Evolutionary conservation across 2,888 invertebrate genomes (phyloP).

Genomic region (Lepidochitona cinerea): DNA sequence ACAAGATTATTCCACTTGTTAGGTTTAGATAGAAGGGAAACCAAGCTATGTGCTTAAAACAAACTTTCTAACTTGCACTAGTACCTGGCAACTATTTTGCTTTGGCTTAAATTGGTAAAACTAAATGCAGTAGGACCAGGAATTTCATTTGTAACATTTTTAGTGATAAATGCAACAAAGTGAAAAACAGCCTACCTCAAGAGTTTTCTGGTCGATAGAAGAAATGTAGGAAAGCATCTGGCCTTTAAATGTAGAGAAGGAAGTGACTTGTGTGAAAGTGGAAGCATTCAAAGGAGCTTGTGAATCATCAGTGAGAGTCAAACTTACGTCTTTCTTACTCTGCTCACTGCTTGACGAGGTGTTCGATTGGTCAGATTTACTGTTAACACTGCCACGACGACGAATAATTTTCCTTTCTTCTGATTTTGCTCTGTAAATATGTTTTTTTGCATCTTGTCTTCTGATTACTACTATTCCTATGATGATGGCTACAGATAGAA

Average conservation of each 20-base stretch:
- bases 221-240: not conserved
- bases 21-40: no score
- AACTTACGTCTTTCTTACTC: conserved; percentile 10
- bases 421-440: not conserved
- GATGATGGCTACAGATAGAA: not conserved
- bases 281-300: not conserved
- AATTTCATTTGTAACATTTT: no score
- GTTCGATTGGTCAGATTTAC: not conserved
- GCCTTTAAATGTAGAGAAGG: conserved; percentile 6
- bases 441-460: not conserved
- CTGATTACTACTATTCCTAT: not conserved
- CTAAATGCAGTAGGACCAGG: no score
- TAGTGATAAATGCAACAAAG: not conserved
- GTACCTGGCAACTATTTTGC: no score
- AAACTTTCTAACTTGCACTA: no score
- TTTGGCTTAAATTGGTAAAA: no score
- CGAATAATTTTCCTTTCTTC: conserved; percentile 5
- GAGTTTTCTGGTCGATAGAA: conserved; percentile 13
- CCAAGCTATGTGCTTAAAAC: no score
- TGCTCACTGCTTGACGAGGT: not conserved
- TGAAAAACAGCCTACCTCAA: conserved; percentile 7
- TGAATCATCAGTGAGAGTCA: conserved; percentile 5
- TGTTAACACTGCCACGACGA: not conserved
- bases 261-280: conserved; percentile 9
- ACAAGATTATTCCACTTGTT: no score